A percentile compares a stretch with the other conserved stretches of the same genome.
phyloP scores from a whole-genome alignment of 1,140 invertebrate species.

The Leptopilina clavipes region DNA sequence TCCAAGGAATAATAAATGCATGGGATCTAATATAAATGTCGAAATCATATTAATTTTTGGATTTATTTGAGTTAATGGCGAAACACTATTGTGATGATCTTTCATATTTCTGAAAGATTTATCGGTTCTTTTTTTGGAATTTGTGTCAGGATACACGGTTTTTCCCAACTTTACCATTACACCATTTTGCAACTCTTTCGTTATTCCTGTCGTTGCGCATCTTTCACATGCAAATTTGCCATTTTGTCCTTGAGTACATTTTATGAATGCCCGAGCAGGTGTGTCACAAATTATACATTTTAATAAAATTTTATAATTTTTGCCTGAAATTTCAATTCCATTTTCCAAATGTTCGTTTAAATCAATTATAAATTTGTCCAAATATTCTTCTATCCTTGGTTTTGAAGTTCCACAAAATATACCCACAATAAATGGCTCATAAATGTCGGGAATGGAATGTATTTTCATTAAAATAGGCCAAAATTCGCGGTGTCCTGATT shows the following conservation, averaged over 20 bases:
- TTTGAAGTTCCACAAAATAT: slow-evolving; percentile 38
- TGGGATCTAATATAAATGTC: background rate
- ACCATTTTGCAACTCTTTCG: background rate
- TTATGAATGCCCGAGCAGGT: slow-evolving; percentile 21
- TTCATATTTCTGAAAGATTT: background rate
- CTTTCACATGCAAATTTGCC: background rate
- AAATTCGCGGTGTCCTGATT: slow-evolving; percentile 30
- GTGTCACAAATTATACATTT: slow-evolving; percentile 37
- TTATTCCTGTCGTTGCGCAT: background rate
- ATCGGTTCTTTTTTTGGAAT: background rate
- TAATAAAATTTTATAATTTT: slow-evolving; percentile 18
- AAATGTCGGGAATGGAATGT: slow-evolving; percentile 30
- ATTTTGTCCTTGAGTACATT: background rate
- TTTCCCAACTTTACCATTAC: background rate
- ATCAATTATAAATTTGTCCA: slow-evolving; percentile 38
- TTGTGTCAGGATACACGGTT: background rate
- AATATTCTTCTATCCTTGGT: slow-evolving; percentile 32
- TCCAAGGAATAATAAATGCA: background rate
- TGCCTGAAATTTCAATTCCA: slow-evolving; percentile 30
- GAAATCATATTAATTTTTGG: background rate
- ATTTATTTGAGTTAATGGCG: background rate
- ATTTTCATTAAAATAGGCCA: too few relatives aligned
- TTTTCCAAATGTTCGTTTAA: slow-evolving; percentile 27
- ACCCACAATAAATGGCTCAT: slow-evolving; percentile 34
- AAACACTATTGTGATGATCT: background rate